Evolutionary conservation across 2,113 vertebrate genomes (phyloP).

Genomic region (Corythoichthys intestinalis): DNA sequence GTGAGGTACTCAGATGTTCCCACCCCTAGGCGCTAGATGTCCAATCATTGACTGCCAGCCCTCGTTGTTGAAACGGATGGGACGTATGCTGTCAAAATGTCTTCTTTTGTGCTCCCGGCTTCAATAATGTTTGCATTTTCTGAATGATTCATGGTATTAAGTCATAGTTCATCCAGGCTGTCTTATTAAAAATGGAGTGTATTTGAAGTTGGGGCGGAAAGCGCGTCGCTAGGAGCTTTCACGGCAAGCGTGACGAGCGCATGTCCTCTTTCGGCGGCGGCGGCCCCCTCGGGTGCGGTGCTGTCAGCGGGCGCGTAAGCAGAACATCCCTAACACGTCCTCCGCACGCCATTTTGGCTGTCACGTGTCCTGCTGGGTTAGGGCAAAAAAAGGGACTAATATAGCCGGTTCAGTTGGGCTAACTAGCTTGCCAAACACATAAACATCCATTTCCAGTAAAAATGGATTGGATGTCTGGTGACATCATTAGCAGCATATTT

Average conservation of each 20-base stretch:
- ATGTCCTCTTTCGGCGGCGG: neutral
- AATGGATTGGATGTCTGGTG: too few species aligned
- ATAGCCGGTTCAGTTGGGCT: too few species aligned
- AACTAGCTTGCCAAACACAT: too few species aligned
- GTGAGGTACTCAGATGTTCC: too few species aligned
- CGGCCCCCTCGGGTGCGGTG: neutral
- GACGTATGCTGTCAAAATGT: neutral
- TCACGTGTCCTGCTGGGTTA: neutral
- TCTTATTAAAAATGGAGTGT: neutral
- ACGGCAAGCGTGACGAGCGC: neutral
- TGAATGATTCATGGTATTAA: conserved; percentile 4
- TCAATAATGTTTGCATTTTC: neutral
- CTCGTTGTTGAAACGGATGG: too few species aligned
- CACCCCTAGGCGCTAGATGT: too few species aligned
- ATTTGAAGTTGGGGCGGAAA: neutral
- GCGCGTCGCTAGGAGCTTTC: neutral
- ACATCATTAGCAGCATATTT: too few species aligned
- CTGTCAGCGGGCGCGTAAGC: neutral
- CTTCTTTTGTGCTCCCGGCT: neutral
- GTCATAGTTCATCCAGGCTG: neutral
- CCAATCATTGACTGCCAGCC: too few species aligned
- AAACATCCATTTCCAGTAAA: too few species aligned
- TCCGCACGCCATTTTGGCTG: neutral
- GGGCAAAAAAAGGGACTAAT: too few species aligned
- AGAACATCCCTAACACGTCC: neutral